phyloP scores from a whole-genome alignment of 2,797 vertebrate genomes.

The Erethizon dorsatum region DNA sequence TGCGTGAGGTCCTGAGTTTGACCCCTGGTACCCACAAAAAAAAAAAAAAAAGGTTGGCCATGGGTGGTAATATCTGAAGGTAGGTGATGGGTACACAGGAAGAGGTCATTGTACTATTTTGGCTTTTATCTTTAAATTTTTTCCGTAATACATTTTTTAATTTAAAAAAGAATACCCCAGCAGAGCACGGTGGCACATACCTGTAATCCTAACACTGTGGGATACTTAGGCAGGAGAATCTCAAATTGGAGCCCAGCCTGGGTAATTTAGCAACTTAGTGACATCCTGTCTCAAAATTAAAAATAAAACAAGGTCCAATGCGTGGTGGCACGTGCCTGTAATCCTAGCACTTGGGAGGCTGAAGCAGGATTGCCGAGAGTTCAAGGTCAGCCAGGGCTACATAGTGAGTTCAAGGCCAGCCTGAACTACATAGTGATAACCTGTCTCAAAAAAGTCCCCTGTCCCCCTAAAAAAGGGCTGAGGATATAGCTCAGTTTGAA shows the following conservation, averaged over 20 bases:
- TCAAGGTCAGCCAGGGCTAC: neutral
- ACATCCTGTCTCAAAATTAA: neutral
- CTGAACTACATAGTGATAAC: neutral
- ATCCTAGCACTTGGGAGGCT: neutral
- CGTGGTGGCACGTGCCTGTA: neutral
- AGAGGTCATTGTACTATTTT: slow-evolving; percentile 11
- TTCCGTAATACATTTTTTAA: slow-evolving; percentile 29
- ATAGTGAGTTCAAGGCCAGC: neutral
- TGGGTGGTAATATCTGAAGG: slow-evolving; percentile 21
- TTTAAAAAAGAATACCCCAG: neutral
- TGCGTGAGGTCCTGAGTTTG: no score
- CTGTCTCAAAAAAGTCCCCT: neutral
- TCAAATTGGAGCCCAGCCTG: neutral
- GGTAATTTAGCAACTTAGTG: neutral
- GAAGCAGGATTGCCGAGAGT: neutral
- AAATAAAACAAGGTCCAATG: neutral
- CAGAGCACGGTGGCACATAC: neutral
- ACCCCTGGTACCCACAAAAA: no score
- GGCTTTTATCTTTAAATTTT: slow-evolving; percentile 10
- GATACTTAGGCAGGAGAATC: neutral
- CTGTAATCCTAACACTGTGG: neutral
- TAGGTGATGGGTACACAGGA: neutral
- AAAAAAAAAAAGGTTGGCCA: neutral
- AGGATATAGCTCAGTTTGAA: neutral
- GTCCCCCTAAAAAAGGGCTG: neutral